A percentile compares a stretch with the other conserved stretches of the same genome.
Evolutionary conservation across 2,113 vertebrate species (phyloP).

Genomic region (Reinhardtius hippoglossoides): DNA sequence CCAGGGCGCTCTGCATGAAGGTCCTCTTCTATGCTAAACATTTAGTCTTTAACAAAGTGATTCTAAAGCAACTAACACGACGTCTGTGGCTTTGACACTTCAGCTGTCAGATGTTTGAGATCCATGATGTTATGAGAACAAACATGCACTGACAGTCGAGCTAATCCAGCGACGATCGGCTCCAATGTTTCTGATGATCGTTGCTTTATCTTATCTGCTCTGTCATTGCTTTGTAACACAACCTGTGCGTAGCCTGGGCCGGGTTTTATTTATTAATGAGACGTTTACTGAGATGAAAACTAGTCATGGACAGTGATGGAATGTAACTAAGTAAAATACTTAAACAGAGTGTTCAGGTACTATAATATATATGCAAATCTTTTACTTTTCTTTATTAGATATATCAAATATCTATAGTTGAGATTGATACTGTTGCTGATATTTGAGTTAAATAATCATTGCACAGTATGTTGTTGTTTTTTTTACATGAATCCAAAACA

Average conservation of each 20-base stretch:
- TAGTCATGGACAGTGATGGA: too few relatives aligned
- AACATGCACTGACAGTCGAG: constrained; percentile 54
- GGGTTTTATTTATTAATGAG: constrained; percentile 9
- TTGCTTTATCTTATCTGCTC: constrained; percentile 60
- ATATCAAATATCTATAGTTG: not conserved
- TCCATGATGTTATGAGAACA: constrained; percentile 31
- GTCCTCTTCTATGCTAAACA: constrained; percentile 47
- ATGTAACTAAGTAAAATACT: too few relatives aligned
- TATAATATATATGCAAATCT: not conserved
- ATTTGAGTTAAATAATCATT: too few relatives aligned
- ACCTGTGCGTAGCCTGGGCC: constrained; percentile 40
- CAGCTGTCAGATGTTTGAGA: constrained; percentile 56
- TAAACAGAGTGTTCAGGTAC: not conserved
- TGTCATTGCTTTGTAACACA: constrained; percentile 67
- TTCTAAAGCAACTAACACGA: constrained; percentile 68
- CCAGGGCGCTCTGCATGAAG: constrained; percentile 67
- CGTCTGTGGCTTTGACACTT: constrained; percentile 30
- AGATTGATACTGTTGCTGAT: too few relatives aligned
- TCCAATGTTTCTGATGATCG: constrained; percentile 49
- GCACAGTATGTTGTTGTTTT: too few relatives aligned
- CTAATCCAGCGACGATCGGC: constrained; percentile 34
- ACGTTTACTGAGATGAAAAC: not conserved
- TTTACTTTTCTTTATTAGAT: not conserved
- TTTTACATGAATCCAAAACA: not conserved
- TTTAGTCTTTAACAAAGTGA: constrained; percentile 58